These are phyloP conservation scores for Bhutanitis thaidina DNA, from an alignment of 2,888 invertebrate species.

Conservation along the genomic window DNA sequence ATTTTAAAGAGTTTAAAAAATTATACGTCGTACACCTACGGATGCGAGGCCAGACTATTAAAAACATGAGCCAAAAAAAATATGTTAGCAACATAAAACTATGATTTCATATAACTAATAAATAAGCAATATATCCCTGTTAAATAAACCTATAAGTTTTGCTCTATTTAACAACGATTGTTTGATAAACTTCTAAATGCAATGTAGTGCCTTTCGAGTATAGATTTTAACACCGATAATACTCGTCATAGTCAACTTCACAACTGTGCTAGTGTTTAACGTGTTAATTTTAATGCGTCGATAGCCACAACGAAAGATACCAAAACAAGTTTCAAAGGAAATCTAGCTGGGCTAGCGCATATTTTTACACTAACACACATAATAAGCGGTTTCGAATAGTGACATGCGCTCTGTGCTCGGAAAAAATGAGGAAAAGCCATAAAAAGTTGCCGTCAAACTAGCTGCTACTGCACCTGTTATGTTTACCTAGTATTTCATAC, in stretches of 20 bases:
- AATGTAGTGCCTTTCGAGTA: not conserved
- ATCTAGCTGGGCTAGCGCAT: not conserved
- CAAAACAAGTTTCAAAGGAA: slow-evolving; percentile 15
- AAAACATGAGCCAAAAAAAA: too few relatives aligned
- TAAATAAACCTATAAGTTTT: too few relatives aligned
- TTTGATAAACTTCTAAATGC: not conserved
- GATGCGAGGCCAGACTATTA: too few relatives aligned
- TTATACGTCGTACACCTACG: too few relatives aligned
- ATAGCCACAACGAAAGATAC: slow-evolving; percentile 1
- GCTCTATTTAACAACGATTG: too few relatives aligned
- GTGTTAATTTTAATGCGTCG: not conserved
- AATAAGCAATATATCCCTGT: too few relatives aligned
- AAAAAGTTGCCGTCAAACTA: slow-evolving; percentile 30
- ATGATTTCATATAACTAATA: too few relatives aligned
- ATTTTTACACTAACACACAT: slow-evolving; percentile 5
- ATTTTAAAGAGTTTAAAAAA: too few relatives aligned
- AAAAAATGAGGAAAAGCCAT: slow-evolving; percentile 35
- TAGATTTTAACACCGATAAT: not conserved
- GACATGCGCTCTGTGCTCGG: slow-evolving; percentile 20
- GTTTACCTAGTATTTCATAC: slow-evolving; percentile 18
- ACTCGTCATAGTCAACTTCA: not conserved
- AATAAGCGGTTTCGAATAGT: slow-evolving; percentile 13
- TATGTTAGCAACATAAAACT: too few relatives aligned
- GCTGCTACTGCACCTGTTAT: slow-evolving; percentile 25
- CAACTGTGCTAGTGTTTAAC: not conserved